phyloP scores from a whole-genome alignment of 2,888 invertebrate genomes.

The Dasysyrphus albostriatus region DNA sequence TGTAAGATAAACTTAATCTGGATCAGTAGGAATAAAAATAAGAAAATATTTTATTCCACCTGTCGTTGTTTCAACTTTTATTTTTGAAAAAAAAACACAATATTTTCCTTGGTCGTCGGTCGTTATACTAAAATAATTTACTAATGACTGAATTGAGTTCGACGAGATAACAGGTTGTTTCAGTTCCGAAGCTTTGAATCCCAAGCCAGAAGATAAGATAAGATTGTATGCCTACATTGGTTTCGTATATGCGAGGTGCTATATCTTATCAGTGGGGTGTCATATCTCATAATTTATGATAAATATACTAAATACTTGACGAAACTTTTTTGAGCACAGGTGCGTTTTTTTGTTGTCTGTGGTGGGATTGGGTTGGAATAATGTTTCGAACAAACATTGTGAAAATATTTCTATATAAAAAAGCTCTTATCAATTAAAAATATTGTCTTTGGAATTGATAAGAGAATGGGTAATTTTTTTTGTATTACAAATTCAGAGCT shows the following conservation, averaged over 20 bases:
- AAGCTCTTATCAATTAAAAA: slow-evolving; percentile 11
- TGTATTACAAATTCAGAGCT: slow-evolving; percentile 39
- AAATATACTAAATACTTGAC: slow-evolving; percentile 38
- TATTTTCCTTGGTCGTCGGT: slow-evolving; percentile 53
- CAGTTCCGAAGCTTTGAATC: slow-evolving; percentile 50
- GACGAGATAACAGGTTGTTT: slow-evolving; percentile 65
- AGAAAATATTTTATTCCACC: slow-evolving; percentile 36
- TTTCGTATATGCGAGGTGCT: neutral
- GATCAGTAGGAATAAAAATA: neutral
- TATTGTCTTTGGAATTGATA: slow-evolving; percentile 49
- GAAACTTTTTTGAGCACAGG: slow-evolving; percentile 63
- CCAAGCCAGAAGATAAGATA: slow-evolving; percentile 59
- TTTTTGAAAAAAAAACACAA: slow-evolving; percentile 13
- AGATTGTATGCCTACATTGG: neutral
- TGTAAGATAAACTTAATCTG: neutral
- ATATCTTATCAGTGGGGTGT: slow-evolving; percentile 55
- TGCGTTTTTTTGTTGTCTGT: slow-evolving; percentile 23
- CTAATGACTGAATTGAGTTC: slow-evolving; percentile 37
- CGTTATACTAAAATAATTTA: slow-evolving; percentile 57
- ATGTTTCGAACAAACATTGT: slow-evolving; percentile 67
- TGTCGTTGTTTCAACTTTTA: slow-evolving; percentile 39
- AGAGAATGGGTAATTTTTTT: slow-evolving; percentile 30
- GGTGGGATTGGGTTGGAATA: neutral
- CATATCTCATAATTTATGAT: slow-evolving; percentile 14
- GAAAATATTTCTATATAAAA: slow-evolving; percentile 30